Percentiles rank a stretch among this genome's conserved stretches.
Conservation (phyloP, 2,797 vertebrate genomes). For the Cephalopachus bancanus region DNA sequence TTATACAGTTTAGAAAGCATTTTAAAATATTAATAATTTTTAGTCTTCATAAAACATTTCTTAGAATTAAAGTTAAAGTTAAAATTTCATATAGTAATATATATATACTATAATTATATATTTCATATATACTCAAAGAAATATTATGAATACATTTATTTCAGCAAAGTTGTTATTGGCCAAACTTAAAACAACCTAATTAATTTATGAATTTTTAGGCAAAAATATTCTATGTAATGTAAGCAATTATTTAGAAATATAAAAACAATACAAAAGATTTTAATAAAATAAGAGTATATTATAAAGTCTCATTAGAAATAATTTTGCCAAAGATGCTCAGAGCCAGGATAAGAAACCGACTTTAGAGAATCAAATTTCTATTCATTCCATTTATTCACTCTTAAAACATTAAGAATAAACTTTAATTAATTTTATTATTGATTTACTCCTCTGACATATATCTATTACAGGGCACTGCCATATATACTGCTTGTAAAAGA, state of each 20-base stretch:
- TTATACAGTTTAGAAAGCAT: slow-evolving; percentile 1
- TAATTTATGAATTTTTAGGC: background rate
- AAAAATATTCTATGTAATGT: background rate
- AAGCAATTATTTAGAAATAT: background rate
- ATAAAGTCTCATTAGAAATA: background rate
- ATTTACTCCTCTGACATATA: background rate
- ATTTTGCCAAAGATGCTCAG: background rate
- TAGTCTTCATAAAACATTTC: background rate
- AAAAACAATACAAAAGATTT: background rate
- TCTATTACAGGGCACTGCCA: background rate
- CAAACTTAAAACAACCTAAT: background rate
- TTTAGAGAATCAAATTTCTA: background rate
- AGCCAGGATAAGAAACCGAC: background rate
- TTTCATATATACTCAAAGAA: background rate
- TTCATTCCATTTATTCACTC: background rate
- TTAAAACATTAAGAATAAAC: background rate
- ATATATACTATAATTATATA: too few relatives aligned
- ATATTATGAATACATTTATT: slow-evolving; percentile 1
- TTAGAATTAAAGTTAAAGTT: background rate
- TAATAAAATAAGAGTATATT: background rate
- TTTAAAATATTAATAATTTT: slow-evolving; percentile 39
- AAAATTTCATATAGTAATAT: background rate
- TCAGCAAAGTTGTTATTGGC: background rate
- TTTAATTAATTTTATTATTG: background rate
- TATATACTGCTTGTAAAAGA: background rate